phyloP scores from a whole-genome alignment of 2,888 invertebrate genomes.

The Polyommatus icarus region DNA sequence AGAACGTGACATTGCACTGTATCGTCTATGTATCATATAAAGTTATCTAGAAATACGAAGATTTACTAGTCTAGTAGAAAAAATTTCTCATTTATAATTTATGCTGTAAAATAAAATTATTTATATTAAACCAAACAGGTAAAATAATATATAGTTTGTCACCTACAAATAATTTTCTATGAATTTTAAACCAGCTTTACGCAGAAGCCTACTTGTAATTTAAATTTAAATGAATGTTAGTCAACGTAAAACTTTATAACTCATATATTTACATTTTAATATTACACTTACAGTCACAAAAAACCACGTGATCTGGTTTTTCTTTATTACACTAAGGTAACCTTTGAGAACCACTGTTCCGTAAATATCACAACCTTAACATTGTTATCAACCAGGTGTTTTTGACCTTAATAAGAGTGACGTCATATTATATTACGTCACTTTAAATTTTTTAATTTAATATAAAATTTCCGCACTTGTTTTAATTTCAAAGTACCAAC shows the following conservation, averaged over 20 bases:
- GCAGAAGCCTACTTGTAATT: neutral
- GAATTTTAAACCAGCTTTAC: neutral
- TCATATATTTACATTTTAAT: neutral
- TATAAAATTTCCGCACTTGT: no score
- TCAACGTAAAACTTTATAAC: neutral
- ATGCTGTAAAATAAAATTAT: no score
- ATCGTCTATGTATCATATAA: no score
- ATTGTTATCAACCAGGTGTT: neutral
- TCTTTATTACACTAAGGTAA: neutral
- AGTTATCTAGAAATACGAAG: no score
- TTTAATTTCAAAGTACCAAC: no score
- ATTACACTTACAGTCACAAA: neutral
- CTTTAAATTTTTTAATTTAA: no score
- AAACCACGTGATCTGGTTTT: neutral
- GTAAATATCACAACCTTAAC: constrained; percentile 12
- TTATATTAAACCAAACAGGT: no score
- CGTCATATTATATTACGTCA: no score
- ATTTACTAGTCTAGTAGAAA: no score
- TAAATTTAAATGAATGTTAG: neutral
- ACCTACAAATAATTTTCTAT: neutral
- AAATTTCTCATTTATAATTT: no score
- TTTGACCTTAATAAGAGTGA: neutral
- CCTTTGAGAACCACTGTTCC: neutral
- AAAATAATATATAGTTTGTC: neutral
- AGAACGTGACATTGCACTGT: no score